Conservation (phyloP, 1,140 invertebrate genomes). For the Halotydeus destructor region DNA sequence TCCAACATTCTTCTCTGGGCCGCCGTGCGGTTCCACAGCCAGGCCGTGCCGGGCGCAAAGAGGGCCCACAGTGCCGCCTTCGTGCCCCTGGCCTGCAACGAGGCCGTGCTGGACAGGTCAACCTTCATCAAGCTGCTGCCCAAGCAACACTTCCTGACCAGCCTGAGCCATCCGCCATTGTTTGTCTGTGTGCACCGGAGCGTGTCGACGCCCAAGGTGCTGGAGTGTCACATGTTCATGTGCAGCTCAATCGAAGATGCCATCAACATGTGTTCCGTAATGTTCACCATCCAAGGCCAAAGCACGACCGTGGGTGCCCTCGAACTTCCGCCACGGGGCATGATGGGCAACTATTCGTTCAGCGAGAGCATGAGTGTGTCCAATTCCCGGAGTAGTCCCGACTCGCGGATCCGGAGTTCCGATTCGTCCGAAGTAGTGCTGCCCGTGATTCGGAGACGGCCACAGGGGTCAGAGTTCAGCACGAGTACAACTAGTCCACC, state of each 20-base stretch:
- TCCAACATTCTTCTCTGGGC: slow-evolving; percentile 18
- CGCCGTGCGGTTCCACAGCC: slow-evolving; percentile 15
- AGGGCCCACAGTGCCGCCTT: slow-evolving; percentile 17
- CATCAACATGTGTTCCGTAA: slow-evolving; percentile 38
- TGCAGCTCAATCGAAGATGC: slow-evolving; percentile 58
- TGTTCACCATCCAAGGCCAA: not conserved
- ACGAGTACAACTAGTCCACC: too few species aligned
- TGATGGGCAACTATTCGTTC: slow-evolving; percentile 9
- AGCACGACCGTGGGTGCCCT: not conserved
- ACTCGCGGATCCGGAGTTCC: too few species aligned
- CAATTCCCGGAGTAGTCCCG: too few species aligned
- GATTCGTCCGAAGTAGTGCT: too few species aligned
- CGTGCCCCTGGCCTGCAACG: slow-evolving; percentile 17
- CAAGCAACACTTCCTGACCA: slow-evolving; percentile 12
- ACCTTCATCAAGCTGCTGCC: slow-evolving; percentile 11
- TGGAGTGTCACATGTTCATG: slow-evolving; percentile 75
- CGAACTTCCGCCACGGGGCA: slow-evolving; percentile 5
- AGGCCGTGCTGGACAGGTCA: slow-evolving; percentile 16
- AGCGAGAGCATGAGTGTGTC: too few species aligned
- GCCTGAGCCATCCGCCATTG: slow-evolving; percentile 46
- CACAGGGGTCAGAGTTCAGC: too few species aligned
- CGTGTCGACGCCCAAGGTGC: slow-evolving; percentile 36
- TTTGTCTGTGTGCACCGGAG: slow-evolving; percentile 62
- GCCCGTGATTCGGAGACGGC: too few species aligned
- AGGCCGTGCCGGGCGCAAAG: slow-evolving; percentile 9